Evolutionary conservation across 2,888 invertebrate genomes (phyloP).

Genomic region (Coleophora flavipennella): DNA sequence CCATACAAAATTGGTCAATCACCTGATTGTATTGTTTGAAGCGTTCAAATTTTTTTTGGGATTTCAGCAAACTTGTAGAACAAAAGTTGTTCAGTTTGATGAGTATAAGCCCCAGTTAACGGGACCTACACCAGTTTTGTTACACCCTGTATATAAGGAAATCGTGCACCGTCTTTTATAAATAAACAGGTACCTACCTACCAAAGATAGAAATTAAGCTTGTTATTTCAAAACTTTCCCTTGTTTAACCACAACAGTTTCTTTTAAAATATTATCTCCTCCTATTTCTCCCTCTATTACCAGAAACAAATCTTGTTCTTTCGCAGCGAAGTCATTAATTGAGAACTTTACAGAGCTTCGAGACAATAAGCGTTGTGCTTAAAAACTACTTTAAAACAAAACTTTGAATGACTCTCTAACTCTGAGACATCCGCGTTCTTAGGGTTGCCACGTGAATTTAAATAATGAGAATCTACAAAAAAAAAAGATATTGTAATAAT

Average conservation of each 20-base stretch:
- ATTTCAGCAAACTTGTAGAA: too few relatives aligned
- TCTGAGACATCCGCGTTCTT: slow-evolving; percentile 20
- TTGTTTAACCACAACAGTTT: neutral
- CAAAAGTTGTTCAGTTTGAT: too few relatives aligned
- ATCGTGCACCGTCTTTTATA: too few relatives aligned
- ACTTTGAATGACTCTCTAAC: slow-evolving; percentile 24
- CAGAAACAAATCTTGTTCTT: slow-evolving; percentile 2
- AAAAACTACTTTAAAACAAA: slow-evolving; percentile 28
- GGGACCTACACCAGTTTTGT: too few relatives aligned
- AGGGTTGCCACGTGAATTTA: slow-evolving; percentile 2
- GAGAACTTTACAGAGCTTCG: slow-evolving; percentile 1
- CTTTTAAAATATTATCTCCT: neutral
- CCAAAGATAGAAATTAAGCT: too few relatives aligned
- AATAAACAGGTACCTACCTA: too few relatives aligned
- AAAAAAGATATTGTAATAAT: neutral
- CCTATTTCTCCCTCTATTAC: neutral
- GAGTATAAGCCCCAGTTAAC: too few relatives aligned
- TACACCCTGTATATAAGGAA: too few relatives aligned
- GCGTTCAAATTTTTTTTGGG: too few relatives aligned
- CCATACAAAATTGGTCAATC: too few relatives aligned
- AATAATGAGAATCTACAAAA: neutral
- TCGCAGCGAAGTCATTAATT: slow-evolving; percentile 5
- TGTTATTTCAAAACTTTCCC: too few relatives aligned
- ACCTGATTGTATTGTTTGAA: too few relatives aligned
- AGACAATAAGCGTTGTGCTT: slow-evolving; percentile 33